These are phyloP conservation scores for Muscidifurax raptorellus DNA, from an alignment of 1,140 invertebrate species.

Conservation along the genomic window DNA sequence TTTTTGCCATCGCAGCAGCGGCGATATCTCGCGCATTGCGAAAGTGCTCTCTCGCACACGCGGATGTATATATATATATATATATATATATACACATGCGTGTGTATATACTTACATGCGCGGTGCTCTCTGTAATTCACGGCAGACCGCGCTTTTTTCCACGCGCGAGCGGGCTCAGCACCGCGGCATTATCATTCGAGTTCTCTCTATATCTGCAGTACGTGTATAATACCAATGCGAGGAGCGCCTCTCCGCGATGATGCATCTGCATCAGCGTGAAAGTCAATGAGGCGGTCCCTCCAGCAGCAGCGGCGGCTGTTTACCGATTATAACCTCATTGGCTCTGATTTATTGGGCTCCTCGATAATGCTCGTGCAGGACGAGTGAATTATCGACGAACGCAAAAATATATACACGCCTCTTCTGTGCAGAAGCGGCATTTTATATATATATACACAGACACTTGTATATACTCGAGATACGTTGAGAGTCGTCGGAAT, in stretches of 20 bases:
- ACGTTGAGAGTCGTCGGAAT: not conserved
- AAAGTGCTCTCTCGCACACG: conserved; percentile 9
- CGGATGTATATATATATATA: not conserved
- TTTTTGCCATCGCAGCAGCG: conserved; percentile 14
- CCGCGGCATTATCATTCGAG: not conserved
- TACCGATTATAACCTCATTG: conserved; percentile 11
- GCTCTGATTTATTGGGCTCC: not conserved
- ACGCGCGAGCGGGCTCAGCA: not conserved
- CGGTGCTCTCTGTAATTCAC: conserved; percentile 53
- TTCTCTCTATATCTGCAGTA: not conserved
- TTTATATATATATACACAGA: not conserved
- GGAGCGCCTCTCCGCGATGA: not conserved
- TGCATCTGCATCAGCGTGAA: not conserved
- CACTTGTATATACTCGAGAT: not conserved
- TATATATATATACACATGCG: no score
- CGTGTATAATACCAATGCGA: not conserved
- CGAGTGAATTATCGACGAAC: not conserved
- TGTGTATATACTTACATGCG: not conserved
- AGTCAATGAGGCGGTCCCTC: conserved; percentile 15
- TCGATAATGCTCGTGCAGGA: no score
- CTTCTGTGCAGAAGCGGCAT: not conserved
- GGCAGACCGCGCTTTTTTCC: conserved; percentile 50
- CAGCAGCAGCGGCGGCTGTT: no score
- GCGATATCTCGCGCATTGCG: conserved; percentile 17
- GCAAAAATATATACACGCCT: not conserved